Evolutionary conservation across 2,888 invertebrate genomes (phyloP), one percentile per base, ranked within the genome.

Genomic region (Oligia strigilis): DNA sequence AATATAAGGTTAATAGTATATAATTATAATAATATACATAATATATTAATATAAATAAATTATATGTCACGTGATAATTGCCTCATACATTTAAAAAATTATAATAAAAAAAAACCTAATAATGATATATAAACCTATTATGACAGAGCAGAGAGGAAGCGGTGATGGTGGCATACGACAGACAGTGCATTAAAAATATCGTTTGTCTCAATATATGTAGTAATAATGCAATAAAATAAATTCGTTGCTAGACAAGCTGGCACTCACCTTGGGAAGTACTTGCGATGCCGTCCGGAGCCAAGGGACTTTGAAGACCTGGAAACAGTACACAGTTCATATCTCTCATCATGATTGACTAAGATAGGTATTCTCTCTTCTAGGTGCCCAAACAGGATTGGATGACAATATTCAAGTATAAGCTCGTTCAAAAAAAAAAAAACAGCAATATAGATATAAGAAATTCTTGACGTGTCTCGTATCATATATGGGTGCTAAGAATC

Each of bases 261-360:
- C 90, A 97, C 98, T 98, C 98, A 98, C 98, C 98, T 98, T 98
- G 98, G 92, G 98, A 98, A 93, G 98, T 98, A 94, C 98, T 98
- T 91, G 98, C 98, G 94, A 98, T 97, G 95, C 98, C 98, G 95
- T 98, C 98, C 82, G 97, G 97, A 87, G 97, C 95, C 94, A 98
- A 96, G 83, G 97, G 97, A 93, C 97, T 97, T 92, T 94, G 95
- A 92, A 98, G 96, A 95, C 98, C 98, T 98, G 97, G 89, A 95
- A 96, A 92, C 87, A 94, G 81, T 87, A 94, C 90, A 93, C 89
- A 91, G 84, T 87, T 91, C 92, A 93, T 76, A 64, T 72, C 64
- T 40, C 75, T 65, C 64, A 83, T 62, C 9, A 40, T n/a, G 40
- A 66, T 64, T 72, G n/a, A 29, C 11, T 52, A 43, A 49, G 40